Conservation (phyloP, 1,140 invertebrate species). For the Drosophila insularis region DNA sequence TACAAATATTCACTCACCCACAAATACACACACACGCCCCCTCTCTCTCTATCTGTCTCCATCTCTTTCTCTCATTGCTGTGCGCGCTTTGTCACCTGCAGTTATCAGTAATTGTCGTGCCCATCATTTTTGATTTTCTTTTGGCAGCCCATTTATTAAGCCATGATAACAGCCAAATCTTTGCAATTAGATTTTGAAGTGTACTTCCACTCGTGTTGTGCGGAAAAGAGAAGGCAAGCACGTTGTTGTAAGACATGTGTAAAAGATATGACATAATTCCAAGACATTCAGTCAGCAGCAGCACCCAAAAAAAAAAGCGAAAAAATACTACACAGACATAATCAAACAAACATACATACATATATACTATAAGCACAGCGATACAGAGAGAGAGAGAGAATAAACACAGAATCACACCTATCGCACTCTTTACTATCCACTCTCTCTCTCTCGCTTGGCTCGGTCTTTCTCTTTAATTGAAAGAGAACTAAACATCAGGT, state of each 20-base stretch:
- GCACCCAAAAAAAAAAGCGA: slow-evolving; percentile 38
- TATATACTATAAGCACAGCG: not conserved
- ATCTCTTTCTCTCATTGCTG: not conserved
- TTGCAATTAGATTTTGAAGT: slow-evolving; percentile 19
- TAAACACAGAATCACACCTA: slow-evolving; percentile 4
- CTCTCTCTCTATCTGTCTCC: too few species aligned
- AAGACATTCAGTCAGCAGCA: slow-evolving; percentile 64
- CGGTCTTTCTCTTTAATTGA: not conserved
- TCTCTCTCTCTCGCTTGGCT: slow-evolving; percentile 16
- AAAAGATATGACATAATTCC: slow-evolving; percentile 78
- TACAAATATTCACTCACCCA: slow-evolving; percentile 6
- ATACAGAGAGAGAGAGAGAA: not conserved
- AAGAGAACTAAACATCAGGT: not conserved
- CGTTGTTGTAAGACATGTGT: slow-evolving; percentile 51
- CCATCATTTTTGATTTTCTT: slow-evolving; percentile 13
- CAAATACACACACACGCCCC: not conserved
- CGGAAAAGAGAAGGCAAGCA: slow-evolving; percentile 43
- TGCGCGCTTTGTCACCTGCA: slow-evolving; percentile 45
- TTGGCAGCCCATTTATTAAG: slow-evolving; percentile 60
- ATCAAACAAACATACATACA: not conserved
- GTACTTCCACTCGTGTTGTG: not conserved
- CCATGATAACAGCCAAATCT: slow-evolving; percentile 47
- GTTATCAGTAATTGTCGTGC: slow-evolving; percentile 48
- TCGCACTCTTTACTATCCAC: not conserved
- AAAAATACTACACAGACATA: slow-evolving; percentile 4